Percentiles rank a stretch among this genome's conserved stretches.
phyloP scores from a whole-genome alignment of 2,797 vertebrate species.

The Oophaga sylvatica region DNA sequence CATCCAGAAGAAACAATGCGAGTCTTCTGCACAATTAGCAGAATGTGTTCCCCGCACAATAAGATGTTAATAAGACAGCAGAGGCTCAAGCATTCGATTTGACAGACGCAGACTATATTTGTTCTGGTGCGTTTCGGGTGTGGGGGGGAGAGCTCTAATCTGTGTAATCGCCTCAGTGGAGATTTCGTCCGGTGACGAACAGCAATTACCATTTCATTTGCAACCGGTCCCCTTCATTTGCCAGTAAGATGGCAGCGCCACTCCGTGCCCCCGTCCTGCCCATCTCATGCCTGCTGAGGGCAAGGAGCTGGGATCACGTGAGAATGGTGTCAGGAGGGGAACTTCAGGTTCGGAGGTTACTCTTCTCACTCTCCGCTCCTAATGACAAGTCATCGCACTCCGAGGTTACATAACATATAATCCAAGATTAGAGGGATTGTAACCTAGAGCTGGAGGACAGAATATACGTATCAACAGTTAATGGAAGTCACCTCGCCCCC shows the following conservation, averaged over 20 bases:
- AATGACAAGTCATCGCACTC: conserved; percentile 67
- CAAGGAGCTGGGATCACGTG: conserved; percentile 38
- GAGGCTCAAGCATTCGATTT: conserved; percentile 62
- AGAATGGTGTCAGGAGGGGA: conserved; percentile 55
- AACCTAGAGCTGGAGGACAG: conserved; percentile 63
- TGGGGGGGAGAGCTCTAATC: conserved; percentile 70
- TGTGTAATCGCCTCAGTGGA: conserved; percentile 75
- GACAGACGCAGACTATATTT: conserved; percentile 71
- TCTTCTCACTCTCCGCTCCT: conserved; percentile 61
- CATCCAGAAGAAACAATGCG: conserved; percentile 26
- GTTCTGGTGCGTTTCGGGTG: conserved; percentile 69
- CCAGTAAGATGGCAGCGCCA: conserved; percentile 58
- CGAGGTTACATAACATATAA: conserved; percentile 78
- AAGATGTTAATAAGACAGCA: conserved; percentile 58
- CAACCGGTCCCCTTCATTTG: conserved; percentile 67
- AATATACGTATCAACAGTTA: conserved; percentile 63
- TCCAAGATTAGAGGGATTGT: conserved; percentile 80
- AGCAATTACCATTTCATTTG: conserved; percentile 77
- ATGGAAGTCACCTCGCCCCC: conserved; percentile 32
- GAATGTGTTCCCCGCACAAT: conserved; percentile 41
- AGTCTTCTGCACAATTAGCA: conserved; percentile 40
- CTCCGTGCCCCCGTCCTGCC: neutral
- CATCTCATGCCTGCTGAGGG: conserved; percentile 35
- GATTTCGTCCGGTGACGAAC: conserved; percentile 75
- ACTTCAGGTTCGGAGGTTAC: conserved; percentile 55